These are phyloP conservation scores for Pempheris klunzingeri DNA, from an alignment of 2,797 vertebrate genomes.

Conservation along the genomic window DNA sequence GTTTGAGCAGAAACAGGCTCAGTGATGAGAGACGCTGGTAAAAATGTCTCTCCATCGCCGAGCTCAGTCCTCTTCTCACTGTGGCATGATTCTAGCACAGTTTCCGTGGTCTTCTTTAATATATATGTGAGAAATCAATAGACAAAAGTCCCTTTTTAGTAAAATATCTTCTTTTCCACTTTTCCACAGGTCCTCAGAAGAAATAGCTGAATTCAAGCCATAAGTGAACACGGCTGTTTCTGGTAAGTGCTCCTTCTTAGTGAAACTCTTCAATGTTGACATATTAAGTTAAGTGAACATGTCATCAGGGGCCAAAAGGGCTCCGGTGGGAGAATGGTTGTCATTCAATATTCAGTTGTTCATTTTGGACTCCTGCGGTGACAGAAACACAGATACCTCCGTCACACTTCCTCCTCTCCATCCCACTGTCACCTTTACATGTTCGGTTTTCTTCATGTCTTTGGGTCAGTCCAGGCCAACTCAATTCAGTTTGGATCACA, in stretches of 20 bases:
- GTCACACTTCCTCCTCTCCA: background rate
- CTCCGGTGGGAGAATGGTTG: background rate
- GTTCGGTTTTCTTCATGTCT: background rate
- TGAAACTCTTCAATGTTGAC: background rate
- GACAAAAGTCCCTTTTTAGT: background rate
- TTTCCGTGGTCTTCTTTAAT: background rate
- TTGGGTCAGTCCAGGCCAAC: background rate
- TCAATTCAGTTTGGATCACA: background rate
- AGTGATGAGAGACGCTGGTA: background rate
- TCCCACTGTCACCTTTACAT: background rate
- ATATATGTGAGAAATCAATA: background rate
- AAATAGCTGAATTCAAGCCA: background rate
- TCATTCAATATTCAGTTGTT: conserved; percentile 15
- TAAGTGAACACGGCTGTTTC: background rate
- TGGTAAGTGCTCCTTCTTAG: conserved; percentile 45
- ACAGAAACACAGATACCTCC: background rate
- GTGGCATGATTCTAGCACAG: background rate
- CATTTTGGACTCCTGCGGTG: background rate
- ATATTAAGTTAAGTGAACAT: background rate
- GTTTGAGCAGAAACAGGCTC: background rate
- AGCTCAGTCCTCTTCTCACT: background rate
- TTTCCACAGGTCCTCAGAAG: conserved; percentile 36
- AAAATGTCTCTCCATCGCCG: background rate
- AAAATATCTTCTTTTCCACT: background rate
- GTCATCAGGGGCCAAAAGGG: no score